phyloP scores from a whole-genome alignment of 2,797 vertebrate genomes.

The Cryptoprocta ferox region DNA sequence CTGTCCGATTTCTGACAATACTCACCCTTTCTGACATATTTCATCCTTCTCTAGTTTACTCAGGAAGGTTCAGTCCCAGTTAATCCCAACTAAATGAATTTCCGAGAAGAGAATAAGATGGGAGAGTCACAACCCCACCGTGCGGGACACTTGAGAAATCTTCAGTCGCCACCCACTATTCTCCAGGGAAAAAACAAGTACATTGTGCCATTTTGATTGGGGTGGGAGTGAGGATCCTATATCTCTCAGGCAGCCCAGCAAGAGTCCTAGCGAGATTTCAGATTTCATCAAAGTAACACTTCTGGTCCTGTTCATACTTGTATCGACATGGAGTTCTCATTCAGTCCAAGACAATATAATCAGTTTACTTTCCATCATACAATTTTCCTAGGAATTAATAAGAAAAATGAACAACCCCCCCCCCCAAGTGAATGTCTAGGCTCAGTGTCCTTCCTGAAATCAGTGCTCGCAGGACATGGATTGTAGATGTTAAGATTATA shows the following conservation, averaged over 20 bases:
- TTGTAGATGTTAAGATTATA: background rate
- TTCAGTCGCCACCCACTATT: background rate
- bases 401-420: constrained; percentile 30
- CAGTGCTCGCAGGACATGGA: background rate
- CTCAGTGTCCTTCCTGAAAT: constrained; percentile 9
- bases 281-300: background rate
- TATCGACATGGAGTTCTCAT: background rate
- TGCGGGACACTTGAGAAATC: background rate
- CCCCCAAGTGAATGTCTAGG: background rate
- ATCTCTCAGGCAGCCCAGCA: background rate
- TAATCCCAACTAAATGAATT: background rate
- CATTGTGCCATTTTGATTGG: background rate
- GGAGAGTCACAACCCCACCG: background rate
- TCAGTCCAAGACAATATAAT: background rate
- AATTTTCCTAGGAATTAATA: background rate
- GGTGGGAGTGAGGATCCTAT: background rate
- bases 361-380: constrained; percentile 21
- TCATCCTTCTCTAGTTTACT: background rate
- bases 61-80: background rate
- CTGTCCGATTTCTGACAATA: background rate
- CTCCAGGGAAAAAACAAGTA: background rate
- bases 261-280: background rate
- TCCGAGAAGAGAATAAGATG: background rate
- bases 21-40: background rate
- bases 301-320: background rate